Conservation (phyloP, 2,888 invertebrate species). For the Sericinus montela region DNA sequence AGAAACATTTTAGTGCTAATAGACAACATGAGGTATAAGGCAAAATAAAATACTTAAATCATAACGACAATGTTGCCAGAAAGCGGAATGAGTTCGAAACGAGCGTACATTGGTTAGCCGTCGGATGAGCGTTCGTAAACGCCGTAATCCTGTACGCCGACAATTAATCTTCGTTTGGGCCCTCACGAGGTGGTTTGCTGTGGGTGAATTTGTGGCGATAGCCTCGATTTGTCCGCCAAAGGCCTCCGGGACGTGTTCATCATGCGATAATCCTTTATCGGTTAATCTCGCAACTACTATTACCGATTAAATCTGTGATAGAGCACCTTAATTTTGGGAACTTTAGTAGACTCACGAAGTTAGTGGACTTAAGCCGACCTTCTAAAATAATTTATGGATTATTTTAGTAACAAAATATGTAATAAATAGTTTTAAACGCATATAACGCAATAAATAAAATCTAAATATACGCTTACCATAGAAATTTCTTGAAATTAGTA, state of each 20-base stretch:
- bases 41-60: slow-evolving; percentile 7
- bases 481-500: too few species aligned
- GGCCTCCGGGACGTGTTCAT: slow-evolving; percentile 59
- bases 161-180: slow-evolving; percentile 62
- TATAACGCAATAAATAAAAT: too few species aligned
- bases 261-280: slow-evolving; percentile 67
- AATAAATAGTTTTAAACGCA: too few species aligned
- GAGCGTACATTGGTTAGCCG: slow-evolving; percentile 25
- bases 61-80: slow-evolving; percentile 8
- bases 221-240: slow-evolving; percentile 62
- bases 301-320: slow-evolving; percentile 16
- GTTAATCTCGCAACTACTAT: slow-evolving; percentile 44
- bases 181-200: slow-evolving; percentile 69
- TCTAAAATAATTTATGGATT: too few species aligned
- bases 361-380: not conserved
- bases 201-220: slow-evolving; percentile 68
- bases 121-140: slow-evolving; percentile 46
- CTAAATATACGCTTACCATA: too few species aligned
- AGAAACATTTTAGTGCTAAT: not conserved
- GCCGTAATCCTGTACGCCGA: slow-evolving; percentile 58
- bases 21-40: not conserved
- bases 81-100: slow-evolving; percentile 9
- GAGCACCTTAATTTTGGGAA: slow-evolving; percentile 7
- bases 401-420: too few species aligned
- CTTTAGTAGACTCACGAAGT: slow-evolving; percentile 3